These are phyloP conservation scores for Athalia cordata DNA, from an alignment of 2,888 invertebrate species.

Conservation along the genomic window DNA sequence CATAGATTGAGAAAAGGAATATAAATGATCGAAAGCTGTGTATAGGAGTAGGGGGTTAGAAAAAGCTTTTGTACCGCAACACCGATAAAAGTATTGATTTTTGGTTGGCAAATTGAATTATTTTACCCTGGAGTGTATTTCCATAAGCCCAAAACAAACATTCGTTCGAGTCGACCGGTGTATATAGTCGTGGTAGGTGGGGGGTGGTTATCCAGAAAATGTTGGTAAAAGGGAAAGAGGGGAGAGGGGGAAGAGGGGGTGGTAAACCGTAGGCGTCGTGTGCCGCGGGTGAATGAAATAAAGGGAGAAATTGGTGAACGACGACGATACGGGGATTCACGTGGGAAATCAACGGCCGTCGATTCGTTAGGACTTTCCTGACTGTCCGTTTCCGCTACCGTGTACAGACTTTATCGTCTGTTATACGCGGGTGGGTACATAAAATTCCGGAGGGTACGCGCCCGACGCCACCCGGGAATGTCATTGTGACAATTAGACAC, in stretches of 20 bases:
- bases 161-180: not conserved
- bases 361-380: conserved; percentile 60
- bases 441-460: not conserved
- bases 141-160: conserved; percentile 67
- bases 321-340: conserved; percentile 55
- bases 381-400: not conserved
- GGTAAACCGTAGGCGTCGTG: not conserved
- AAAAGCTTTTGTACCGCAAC: conserved; percentile 21
- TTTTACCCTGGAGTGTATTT: conserved; percentile 60
- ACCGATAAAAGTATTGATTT: conserved; percentile 43
- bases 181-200: not conserved
- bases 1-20: not conserved
- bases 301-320: conserved; percentile 29
- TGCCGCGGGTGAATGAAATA: not conserved
- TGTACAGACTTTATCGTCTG: conserved; percentile 19
- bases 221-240: not conserved
- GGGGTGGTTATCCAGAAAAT: not conserved
- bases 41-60: not conserved
- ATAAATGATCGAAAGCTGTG: not conserved
- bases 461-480: not conserved
- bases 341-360: conserved; percentile 65
- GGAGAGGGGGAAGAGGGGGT: not conserved
- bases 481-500: conserved; percentile 57
- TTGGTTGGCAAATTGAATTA: conserved; percentile 57
- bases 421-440: conserved; percentile 5